phyloP scores from a whole-genome alignment of 2,797 vertebrate species.

The Epinephelus coioides region DNA sequence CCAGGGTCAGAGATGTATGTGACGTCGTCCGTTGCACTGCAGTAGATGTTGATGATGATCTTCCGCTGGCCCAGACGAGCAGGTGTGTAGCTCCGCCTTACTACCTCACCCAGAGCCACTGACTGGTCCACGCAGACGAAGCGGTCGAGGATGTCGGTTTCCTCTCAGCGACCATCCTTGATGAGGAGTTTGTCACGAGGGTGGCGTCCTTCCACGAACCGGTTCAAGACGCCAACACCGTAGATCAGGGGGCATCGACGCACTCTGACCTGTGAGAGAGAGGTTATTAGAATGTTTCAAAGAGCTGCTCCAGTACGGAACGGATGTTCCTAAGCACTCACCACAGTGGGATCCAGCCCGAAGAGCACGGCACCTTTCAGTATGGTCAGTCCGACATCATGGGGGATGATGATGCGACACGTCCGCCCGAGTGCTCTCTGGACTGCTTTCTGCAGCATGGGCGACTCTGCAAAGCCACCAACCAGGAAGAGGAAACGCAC shows the following conservation, averaged over 20 bases:
- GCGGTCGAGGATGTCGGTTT: conserved; percentile 96
- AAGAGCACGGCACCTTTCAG: conserved; percentile 97
- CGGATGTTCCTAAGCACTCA: conserved; percentile 55
- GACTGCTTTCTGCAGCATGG: conserved; percentile 92
- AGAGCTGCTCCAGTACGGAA: accelerated
- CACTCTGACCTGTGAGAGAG: conserved; percentile 84
- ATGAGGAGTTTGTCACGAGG: conserved; percentile 93
- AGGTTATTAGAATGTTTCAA: background rate
- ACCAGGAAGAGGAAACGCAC: conserved; percentile 96
- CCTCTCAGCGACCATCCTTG: conserved; percentile 94
- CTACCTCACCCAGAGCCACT: conserved; percentile 94
- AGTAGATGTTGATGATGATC: conserved; percentile 98
- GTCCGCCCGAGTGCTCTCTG: conserved; percentile 87
- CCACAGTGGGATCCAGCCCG: conserved; percentile 94
- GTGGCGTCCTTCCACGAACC: conserved; percentile 93
- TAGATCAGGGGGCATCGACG: conserved; percentile 95
- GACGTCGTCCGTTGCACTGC: conserved; percentile 89
- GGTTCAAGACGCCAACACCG: conserved; percentile 94
- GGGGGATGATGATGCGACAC: conserved; percentile 95
- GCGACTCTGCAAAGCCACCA: conserved; percentile 95
- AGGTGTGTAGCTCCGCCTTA: conserved; percentile 94
- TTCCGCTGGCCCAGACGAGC: conserved; percentile 92
- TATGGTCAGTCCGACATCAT: conserved; percentile 96
- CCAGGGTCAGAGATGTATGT: conserved; percentile 93
- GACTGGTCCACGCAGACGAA: conserved; percentile 96